phyloP scores from a whole-genome alignment of 2,888 invertebrate genomes.

The Geophilus truncorum region DNA sequence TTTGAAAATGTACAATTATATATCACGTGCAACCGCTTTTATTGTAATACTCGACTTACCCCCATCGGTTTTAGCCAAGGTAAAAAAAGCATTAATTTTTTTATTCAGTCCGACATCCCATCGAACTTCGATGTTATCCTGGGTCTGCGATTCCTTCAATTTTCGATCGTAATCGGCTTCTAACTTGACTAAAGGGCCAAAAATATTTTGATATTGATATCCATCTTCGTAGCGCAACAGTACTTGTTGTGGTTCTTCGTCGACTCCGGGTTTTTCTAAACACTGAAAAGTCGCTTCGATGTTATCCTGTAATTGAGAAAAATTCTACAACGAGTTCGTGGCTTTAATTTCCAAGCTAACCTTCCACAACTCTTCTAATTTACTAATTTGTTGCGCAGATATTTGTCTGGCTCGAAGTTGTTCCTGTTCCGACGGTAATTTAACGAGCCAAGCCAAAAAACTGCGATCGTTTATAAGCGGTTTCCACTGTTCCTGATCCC shows the following conservation, averaged over 20 bases:
- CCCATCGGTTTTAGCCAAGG: conserved; percentile 93
- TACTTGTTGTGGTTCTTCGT: conserved; percentile 95
- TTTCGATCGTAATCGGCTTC: conserved; percentile 98
- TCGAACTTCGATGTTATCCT: conserved; percentile 94
- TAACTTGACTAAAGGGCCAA: conserved; percentile 90
- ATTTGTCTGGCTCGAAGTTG: conserved; percentile 94
- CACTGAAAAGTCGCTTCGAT: conserved; percentile 97
- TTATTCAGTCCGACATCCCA: conserved; percentile 99
- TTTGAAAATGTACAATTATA: neutral
- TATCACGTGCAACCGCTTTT: neutral
- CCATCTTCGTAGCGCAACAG: conserved; percentile 88
- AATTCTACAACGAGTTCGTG: too few relatives aligned
- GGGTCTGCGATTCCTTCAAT: conserved; percentile 95
- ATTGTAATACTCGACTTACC: conserved; percentile 46
- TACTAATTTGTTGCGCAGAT: conserved; percentile 93
- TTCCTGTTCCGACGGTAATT: conserved; percentile 95
- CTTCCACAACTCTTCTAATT: conserved; percentile 97
- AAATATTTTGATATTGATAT: conserved; percentile 97
- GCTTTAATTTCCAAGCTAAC: conserved; percentile 36
- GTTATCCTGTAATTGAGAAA: conserved; percentile 64
- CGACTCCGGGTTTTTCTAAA: conserved; percentile 94
- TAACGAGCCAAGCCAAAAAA: conserved; percentile 94
- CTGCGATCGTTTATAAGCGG: conserved; percentile 94
- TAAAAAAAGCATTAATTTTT: conserved; percentile 95
- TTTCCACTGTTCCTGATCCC: conserved; percentile 98